Conservation (phyloP, 2,888 invertebrate species). For the Drosophila setosimentum region DNA sequence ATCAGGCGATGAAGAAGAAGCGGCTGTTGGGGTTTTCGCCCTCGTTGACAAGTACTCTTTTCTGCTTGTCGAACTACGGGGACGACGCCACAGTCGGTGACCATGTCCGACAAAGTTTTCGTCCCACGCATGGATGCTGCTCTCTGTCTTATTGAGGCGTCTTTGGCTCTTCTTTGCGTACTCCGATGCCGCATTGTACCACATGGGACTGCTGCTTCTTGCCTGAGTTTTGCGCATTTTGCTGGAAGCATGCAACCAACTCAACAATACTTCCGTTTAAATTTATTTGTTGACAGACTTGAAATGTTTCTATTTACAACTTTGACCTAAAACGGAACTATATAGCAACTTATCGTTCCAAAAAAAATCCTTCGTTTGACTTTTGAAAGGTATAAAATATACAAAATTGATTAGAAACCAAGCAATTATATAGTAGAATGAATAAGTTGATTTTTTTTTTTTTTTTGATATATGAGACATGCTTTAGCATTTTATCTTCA, state of each 20-base stretch:
- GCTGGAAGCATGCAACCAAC: slow-evolving; percentile 41
- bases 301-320: slow-evolving; percentile 36
- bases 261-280: slow-evolving; percentile 67
- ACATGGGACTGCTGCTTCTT: slow-evolving; percentile 32
- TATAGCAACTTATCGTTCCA: background rate
- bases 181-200: slow-evolving; percentile 24
- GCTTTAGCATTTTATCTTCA: background rate
- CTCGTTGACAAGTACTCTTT: background rate
- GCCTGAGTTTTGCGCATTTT: slow-evolving; percentile 37
- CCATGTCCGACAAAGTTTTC: slow-evolving; percentile 2
- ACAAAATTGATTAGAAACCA: background rate
- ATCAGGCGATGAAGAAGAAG: background rate
- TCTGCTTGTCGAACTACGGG: background rate
- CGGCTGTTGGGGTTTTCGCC: background rate
- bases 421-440: background rate
- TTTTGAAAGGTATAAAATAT: background rate
- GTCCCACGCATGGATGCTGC: background rate
- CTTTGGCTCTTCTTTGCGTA: slow-evolving; percentile 10
- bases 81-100: background rate
- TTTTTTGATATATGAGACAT: background rate
- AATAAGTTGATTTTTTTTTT: background rate
- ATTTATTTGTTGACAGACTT: slow-evolving; percentile 55
- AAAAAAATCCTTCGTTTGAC: background rate
- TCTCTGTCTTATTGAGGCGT: background rate
- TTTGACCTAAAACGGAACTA: slow-evolving; percentile 2